phyloP scores from a whole-genome alignment of 2,888 invertebrate species.

The Lasiommata megera region DNA sequence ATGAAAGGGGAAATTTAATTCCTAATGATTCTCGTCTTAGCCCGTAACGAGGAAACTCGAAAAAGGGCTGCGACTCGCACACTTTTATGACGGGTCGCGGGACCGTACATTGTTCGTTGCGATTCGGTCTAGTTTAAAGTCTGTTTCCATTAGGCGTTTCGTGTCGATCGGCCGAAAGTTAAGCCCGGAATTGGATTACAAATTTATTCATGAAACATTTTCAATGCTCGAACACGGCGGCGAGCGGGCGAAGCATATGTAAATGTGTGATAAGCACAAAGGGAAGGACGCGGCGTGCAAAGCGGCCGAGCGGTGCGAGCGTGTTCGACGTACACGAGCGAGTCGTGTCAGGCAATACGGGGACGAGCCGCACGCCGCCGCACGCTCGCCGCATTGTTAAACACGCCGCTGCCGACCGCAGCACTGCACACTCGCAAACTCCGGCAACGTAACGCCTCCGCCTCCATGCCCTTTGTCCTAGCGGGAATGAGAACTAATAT shows the following conservation, averaged over 20 bases:
- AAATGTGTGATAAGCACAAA: slow-evolving; percentile 76
- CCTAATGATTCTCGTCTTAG: slow-evolving; percentile 82
- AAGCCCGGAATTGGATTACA: slow-evolving; percentile 74
- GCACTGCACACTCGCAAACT: slow-evolving; percentile 32
- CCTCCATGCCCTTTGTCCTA: slow-evolving; percentile 21
- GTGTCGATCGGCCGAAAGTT: slow-evolving; percentile 64
- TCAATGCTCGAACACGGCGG: slow-evolving; percentile 71
- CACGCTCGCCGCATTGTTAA: slow-evolving; percentile 55
- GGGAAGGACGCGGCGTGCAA: slow-evolving; percentile 55
- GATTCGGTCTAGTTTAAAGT: slow-evolving; percentile 45
- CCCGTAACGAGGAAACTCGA: slow-evolving; percentile 80
- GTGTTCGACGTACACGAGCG: slow-evolving; percentile 24
- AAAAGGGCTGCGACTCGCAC: slow-evolving; percentile 74
- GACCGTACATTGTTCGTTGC: slow-evolving; percentile 65
- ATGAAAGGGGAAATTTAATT: slow-evolving; percentile 82
- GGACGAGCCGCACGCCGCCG: slow-evolving; percentile 36
- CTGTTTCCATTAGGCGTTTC: slow-evolving; percentile 43
- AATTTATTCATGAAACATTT: slow-evolving; percentile 80
- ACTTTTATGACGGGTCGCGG: slow-evolving; percentile 74
- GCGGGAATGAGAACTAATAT: slow-evolving; percentile 19
- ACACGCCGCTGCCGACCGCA: slow-evolving; percentile 52
- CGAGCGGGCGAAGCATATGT: slow-evolving; percentile 72
- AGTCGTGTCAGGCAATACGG: slow-evolving; percentile 32
- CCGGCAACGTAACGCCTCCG: slow-evolving; percentile 6
- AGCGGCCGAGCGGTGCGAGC: slow-evolving; percentile 38